Conservation (phyloP, 2,113 vertebrate species). For the Semnornis frantzii region DNA sequence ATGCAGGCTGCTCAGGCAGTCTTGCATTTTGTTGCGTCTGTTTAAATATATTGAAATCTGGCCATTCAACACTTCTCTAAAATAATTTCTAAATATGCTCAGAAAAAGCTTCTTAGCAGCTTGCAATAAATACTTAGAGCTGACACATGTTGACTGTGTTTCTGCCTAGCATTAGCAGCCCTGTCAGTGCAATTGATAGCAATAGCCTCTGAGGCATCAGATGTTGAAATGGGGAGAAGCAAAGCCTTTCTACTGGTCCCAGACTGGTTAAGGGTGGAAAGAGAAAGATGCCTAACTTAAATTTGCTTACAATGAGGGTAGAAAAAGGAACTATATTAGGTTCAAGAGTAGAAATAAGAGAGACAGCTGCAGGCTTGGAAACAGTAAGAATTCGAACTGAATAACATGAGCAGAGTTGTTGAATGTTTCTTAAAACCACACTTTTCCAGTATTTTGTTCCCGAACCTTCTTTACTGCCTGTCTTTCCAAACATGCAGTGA, state of each 20-base stretch:
- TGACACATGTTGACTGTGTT: background rate
- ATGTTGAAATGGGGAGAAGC: background rate
- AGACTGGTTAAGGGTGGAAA: background rate
- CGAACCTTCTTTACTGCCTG: background rate
- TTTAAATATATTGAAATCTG: conserved; percentile 51
- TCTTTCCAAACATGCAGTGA: background rate
- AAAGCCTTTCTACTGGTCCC: background rate
- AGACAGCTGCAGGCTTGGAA: background rate
- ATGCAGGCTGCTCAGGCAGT: background rate
- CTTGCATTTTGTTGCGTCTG: background rate
- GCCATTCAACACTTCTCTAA: background rate
- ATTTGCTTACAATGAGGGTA: background rate
- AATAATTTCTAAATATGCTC: conserved; percentile 40
- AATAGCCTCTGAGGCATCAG: background rate
- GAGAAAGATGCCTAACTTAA: background rate
- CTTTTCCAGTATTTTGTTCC: background rate
- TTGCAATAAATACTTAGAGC: conserved; percentile 45
- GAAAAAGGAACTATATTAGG: background rate
- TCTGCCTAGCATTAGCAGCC: background rate
- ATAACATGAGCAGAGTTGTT: background rate
- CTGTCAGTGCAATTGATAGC: background rate
- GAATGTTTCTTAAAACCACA: background rate
- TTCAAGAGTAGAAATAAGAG: background rate
- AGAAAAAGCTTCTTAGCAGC: conserved; percentile 45
- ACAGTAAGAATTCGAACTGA: background rate